Base-by-base conservation (phyloP, 2,888 invertebrate genomes). In the Diaprepes abbreviatus region DNA sequence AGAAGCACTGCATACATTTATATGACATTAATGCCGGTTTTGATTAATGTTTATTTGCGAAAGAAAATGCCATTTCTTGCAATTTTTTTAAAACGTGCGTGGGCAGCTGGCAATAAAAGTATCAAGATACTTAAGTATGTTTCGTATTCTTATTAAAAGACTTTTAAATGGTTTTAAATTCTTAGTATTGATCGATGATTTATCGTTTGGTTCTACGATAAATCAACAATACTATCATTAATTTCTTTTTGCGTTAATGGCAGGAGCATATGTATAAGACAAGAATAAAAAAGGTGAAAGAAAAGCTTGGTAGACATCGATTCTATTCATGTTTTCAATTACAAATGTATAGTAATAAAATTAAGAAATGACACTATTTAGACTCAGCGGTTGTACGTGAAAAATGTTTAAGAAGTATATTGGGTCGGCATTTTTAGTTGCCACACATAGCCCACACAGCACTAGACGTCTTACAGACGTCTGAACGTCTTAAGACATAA, bases 1-100 rank as follows among this genome's bases (percentile, higher is more conserved):
- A 24, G 3, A 24, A 3, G 5, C 24, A 24, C 24, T 24, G 24
- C 24, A 3, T 24, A 24, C 24, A 24, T 24, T 24, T 24, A 31
- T 52, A 52, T 36, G 54, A 31, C 36, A 55, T 55, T 55, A 36
- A 62, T 52, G 19, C 52, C 40, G 63, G 40, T 63, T 63, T 54
- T 54, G 40, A 62, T 54, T 63, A 63, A 63, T 54, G 63, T 63
- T 38, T 40, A 54, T 54, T 54, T 36, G 54, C 52, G 52, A 63
- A 63, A 63, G 54, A 21, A 54, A 63, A 40, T 63, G 28, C 24
- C 35, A 28, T 40, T 40, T 63, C 14, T 40, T 5, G 35, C 28
- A 17, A 21, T 45, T 28, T 54, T 52, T 43, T 40, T 16, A 16
- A 62, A 38, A 24, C 12, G 17, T 31, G 40, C 40, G 63, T 63